Base-by-base conservation (phyloP, 2,797 vertebrate genomes). In the Sus cebifrons region DNA sequence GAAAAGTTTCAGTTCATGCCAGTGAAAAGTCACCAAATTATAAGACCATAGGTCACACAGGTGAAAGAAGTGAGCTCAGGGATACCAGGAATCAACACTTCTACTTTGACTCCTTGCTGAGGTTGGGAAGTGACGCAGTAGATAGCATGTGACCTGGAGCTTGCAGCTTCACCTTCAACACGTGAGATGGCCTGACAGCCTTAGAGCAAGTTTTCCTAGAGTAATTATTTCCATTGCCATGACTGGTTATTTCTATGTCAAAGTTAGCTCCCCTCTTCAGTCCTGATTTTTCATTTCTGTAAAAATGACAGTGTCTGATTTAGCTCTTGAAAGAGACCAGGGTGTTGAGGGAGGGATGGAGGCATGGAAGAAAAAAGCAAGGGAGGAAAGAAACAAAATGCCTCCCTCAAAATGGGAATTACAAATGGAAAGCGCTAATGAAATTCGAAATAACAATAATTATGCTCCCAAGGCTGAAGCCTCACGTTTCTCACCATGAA, bases 381-480 rank as follows among this genome's bases (percentile, higher is more conserved):
- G 36, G 27, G 78, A 81, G 64, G 73, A 67, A 79, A 92, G 78
- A 36, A 36, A 64, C 82, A 82, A 88, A 95, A 88, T 49, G 21
- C 52, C 25, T 67, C 40, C 67, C 84, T 64, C 58, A 44, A 94
- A 84, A 95, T 2, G 40, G 78, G 82, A 67, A 90, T 78, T 58
- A 71, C 65, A 88, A 68, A 96, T 97, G 86, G 36, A 96, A 97
- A 96, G 90, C 0, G 2, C 87, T 97, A 95, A 97, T 96, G 92
- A 96, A 94, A 96, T 97, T 95, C 1, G 0, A 97, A 97, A 95
- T 92, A 95, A 93, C 81, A 94, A 96, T 97, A 92, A 95, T 96
- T 94, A 95, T 25, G 74, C 82, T 96, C 95, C 58, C 54, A 84
- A 92, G 90, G 93, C 90, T 71, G 2, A 86, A 97, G n/a, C 70